Evolutionary conservation across 1,140 invertebrate genomes (phyloP).

Genomic region (Calliopsis andreniformis): DNA sequence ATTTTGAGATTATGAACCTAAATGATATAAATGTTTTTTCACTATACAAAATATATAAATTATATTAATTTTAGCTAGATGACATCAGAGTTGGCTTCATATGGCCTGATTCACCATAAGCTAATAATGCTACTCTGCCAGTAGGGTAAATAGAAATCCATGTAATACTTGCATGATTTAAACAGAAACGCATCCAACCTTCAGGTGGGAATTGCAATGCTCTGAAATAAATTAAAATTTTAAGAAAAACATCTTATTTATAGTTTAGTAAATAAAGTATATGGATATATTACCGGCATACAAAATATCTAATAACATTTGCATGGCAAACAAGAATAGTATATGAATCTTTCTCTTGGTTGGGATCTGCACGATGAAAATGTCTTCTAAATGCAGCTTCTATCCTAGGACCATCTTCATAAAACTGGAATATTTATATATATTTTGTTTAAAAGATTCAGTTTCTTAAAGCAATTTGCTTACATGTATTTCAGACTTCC

Average conservation of each 20-base stretch:
- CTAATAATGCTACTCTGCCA: conserved; percentile 91
- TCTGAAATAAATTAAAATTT: conserved; percentile 82
- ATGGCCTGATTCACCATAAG: conserved; percentile 94
- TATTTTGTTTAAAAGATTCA: background rate
- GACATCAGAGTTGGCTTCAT: conserved; percentile 89
- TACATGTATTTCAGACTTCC: conserved; percentile 92
- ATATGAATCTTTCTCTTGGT: conserved; percentile 92
- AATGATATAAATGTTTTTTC: conserved; percentile 8
- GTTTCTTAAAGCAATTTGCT: conserved; percentile 60
- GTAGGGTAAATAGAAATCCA: conserved; percentile 92
- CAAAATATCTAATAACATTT: conserved; percentile 99
- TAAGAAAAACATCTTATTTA: conserved; percentile 5
- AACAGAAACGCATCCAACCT: conserved; percentile 95
- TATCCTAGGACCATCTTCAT: conserved; percentile 96
- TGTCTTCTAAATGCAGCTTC: conserved; percentile 98
- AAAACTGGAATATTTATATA: conserved; percentile 86
- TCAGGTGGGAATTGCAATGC: conserved; percentile 98
- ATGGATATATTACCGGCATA: conserved; percentile 88
- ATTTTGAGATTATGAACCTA: conserved; percentile 1
- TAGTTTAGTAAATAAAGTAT: conserved; percentile 5
- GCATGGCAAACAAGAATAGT: conserved; percentile 98
- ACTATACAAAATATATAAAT: conserved; percentile 11
- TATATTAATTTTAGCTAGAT: conserved; percentile 59
- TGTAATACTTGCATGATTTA: conserved; percentile 97
- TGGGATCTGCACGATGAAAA: conserved; percentile 92